A percentile compares a stretch with the other conserved stretches of the same genome.
Conservation (phyloP, 2,113 vertebrate species). For the Heliornis fulica region DNA sequence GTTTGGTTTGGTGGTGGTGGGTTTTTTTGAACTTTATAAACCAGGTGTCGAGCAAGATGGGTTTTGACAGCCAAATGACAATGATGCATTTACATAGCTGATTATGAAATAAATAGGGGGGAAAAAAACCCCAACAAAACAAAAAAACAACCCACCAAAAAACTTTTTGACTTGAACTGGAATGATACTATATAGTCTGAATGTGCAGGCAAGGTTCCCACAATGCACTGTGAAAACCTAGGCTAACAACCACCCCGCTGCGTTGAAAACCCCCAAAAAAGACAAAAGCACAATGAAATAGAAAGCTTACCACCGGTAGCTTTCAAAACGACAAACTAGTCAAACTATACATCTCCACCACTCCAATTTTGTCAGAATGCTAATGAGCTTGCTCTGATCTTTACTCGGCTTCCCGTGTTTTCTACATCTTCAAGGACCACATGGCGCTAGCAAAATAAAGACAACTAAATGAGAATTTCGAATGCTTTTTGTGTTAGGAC, state of each 20-base stretch:
- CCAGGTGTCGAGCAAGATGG: neutral
- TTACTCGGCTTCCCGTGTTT: conserved; percentile 97
- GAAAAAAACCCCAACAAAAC: neutral
- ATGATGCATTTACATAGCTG: conserved; percentile 49
- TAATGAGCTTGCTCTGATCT: conserved; percentile 99
- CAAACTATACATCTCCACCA: conserved; percentile 90
- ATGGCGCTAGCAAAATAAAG: conserved; percentile 99
- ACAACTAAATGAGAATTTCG: conserved; percentile 99
- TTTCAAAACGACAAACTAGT: conserved; percentile 86
- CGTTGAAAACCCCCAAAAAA: conserved; percentile 82
- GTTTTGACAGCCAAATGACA: conserved; percentile 9
- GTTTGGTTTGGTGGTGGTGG: neutral
- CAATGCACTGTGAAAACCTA: conserved; percentile 88
- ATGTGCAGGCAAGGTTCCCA: conserved; percentile 84
- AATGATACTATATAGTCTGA: conserved; percentile 81
- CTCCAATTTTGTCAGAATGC: conserved; percentile 96
- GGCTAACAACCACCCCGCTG: conserved; percentile 85
- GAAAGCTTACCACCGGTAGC: conserved; percentile 85
- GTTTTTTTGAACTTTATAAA: neutral
- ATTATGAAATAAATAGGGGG: conserved; percentile 64
- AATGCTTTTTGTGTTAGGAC: conserved; percentile 92
- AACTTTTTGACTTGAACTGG: conserved; percentile 76
- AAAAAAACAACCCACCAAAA: too few species aligned
- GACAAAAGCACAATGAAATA: conserved; percentile 94
- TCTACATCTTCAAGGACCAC: conserved; percentile 99